These are phyloP conservation scores for Siphamia tubifer DNA, from an alignment of 2,113 vertebrate species.

Conservation along the genomic window DNA sequence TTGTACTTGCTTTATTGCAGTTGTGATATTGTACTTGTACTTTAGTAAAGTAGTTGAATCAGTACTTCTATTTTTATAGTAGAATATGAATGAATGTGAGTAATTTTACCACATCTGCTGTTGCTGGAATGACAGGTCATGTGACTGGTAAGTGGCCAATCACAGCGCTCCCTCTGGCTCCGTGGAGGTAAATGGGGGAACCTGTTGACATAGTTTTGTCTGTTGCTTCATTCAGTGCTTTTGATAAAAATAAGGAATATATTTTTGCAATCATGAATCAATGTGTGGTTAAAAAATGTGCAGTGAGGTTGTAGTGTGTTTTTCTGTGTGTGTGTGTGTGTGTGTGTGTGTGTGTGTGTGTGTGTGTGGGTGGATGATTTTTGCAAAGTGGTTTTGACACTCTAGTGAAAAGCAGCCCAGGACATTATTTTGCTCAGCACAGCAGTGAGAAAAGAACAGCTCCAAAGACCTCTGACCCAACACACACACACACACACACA, in stretches of 20 bases:
- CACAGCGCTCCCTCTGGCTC: background rate
- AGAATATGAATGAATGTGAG: too few relatives aligned
- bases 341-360: background rate
- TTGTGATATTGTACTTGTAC: too few relatives aligned
- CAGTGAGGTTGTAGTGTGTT: background rate
- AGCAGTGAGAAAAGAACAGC: conserved; percentile 43
- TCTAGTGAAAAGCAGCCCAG: conserved; percentile 27
- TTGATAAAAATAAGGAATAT: too few relatives aligned
- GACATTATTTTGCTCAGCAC: conserved; percentile 45
- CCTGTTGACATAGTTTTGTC: conserved; percentile 55
- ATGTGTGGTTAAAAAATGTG: too few relatives aligned
- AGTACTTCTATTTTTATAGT: too few relatives aligned
- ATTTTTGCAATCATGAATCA: too few relatives aligned
- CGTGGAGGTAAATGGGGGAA: conserved; percentile 24
- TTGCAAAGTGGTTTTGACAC: conserved; percentile 21
- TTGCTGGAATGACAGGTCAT: conserved; percentile 43
- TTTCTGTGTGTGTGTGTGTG: background rate
- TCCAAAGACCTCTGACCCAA: conserved; percentile 13
- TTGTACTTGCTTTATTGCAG: too few relatives aligned
- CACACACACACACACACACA: background rate
- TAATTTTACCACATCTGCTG: too few relatives aligned
- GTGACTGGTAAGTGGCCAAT: conserved; percentile 55
- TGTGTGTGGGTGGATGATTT: background rate
- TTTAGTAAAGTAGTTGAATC: too few relatives aligned
- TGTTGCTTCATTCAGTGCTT: background rate